Evolutionary conservation across 1,140 invertebrate species (phyloP).

Genomic region (Pogonus chalceus): DNA sequence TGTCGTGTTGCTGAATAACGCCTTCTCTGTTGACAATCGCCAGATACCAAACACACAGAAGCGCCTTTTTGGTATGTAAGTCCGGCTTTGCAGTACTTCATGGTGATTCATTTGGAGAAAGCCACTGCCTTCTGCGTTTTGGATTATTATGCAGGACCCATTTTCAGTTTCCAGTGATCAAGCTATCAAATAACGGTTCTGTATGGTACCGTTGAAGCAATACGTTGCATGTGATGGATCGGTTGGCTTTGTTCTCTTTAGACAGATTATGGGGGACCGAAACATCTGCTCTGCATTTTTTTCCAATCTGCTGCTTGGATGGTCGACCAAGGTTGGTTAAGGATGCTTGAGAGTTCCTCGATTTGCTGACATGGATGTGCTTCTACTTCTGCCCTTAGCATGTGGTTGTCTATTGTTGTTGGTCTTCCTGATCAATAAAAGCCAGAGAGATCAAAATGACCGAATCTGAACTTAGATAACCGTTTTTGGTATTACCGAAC

Average conservation of each 20-base stretch:
- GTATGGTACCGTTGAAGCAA: no score
- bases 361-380: background rate
- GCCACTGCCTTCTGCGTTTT: conserved; percentile 14
- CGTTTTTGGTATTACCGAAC: background rate
- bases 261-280: no score
- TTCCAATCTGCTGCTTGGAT: no score
- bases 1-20: background rate
- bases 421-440: background rate
- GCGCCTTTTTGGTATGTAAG: background rate
- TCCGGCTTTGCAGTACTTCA: conserved; percentile 4
- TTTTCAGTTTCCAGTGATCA: conserved; percentile 15
- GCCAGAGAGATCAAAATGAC: no score
- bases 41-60: background rate
- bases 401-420: background rate
- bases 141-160: conserved; percentile 16
- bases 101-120: conserved; percentile 16
- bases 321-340: background rate
- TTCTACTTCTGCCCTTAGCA: no score
- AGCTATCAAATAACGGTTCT: no score
- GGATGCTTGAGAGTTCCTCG: background rate
- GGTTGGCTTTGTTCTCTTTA: conserved; percentile 13
- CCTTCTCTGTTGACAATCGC: background rate
- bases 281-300: background rate
- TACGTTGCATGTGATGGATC: conserved; percentile 15
- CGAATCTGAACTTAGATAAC: background rate